Base-by-base conservation (phyloP, 1,140 invertebrate species). In the Drosophila nigromelanica region DNA sequence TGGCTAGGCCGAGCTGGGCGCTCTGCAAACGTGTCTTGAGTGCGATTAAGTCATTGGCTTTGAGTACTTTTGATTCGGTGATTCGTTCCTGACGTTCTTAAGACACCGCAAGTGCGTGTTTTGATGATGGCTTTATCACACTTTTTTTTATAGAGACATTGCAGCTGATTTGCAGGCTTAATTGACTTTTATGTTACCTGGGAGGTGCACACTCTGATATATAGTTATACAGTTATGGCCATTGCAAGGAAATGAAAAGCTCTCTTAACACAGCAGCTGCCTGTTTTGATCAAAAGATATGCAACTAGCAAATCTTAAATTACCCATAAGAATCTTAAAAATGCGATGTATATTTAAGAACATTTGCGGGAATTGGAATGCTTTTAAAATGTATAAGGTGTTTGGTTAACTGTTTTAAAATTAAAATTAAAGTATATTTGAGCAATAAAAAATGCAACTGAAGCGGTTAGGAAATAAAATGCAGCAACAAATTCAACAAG, bases 31-130 rank as follows among this genome's bases (percentile, higher is more conserved):
- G 39, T 62, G 45, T 43, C 30, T 37, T 50, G 14, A 50, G 47
- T 60, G 47, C 60, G 60, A 80, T 86, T 77, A 80, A 85, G 80
- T 80, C 73, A 80, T 79, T 83, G 59, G 76, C 76, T 51, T 67
- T 45, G 52, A 24, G 55, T 58, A 59, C 59, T 50, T 68, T 54
- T 60, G 61, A 69, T 74, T 75, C 55, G 64, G 52, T 61, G 58
- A 72, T 60, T 83, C 61, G 52, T 43, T 72, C 37, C 39, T 68
- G 78, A 67, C 67, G 59, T 64, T 58, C 67, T 66, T 68, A 74
- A 74, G 76, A 69, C 76, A 79, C 56, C 68, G 27, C 50, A 50
- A 66, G 79, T 82, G 61, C 75, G 73, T 82, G 70, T 50, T 82
- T 62, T 82, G 55, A 55, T 74, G 69, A 78, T 81, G 70, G 47